Evolutionary conservation across 2,797 vertebrate genomes (phyloP).

Genomic region (Crypturellus tataupa): DNA sequence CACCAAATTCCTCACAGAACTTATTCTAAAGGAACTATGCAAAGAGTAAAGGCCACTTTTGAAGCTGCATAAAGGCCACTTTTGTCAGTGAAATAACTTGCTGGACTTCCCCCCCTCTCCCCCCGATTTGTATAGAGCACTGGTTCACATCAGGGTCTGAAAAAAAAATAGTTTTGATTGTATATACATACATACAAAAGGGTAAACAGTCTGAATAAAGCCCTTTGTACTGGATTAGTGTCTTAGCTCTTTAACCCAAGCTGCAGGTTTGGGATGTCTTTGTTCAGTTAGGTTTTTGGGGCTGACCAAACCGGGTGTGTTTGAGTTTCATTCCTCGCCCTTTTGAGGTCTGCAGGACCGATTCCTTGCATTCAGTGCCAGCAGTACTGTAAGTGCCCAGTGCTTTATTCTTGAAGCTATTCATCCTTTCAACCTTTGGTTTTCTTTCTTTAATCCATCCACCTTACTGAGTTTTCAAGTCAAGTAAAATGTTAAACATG

Average conservation of each 20-base stretch:
- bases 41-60: conserved; percentile 75
- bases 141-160: conserved; percentile 71
- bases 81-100: conserved; percentile 77
- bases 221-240: conserved; percentile 70
- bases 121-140: conserved; percentile 69
- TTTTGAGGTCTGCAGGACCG: conserved; percentile 71
- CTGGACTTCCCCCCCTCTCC: conserved; percentile 52
- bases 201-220: conserved; percentile 59
- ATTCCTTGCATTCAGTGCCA: conserved; percentile 75
- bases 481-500: conserved; percentile 65
- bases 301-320: conserved; percentile 53
- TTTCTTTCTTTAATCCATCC: conserved; percentile 72
- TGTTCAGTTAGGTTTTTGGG: conserved; percentile 64
- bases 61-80: conserved; percentile 67
- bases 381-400: conserved; percentile 68
- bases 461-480: conserved; percentile 72
- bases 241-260: conserved; percentile 70
- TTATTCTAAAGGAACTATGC: conserved; percentile 73
- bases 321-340: conserved; percentile 67
- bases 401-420: conserved; percentile 76
- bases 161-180: conserved; percentile 77
- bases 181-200: conserved; percentile 68
- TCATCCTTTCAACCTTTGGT: conserved; percentile 78
- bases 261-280: conserved; percentile 81
- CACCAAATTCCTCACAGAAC: conserved; percentile 56